Conservation (phyloP, 2,113 vertebrate genomes). For the Phyllostomus discolor region DNA sequence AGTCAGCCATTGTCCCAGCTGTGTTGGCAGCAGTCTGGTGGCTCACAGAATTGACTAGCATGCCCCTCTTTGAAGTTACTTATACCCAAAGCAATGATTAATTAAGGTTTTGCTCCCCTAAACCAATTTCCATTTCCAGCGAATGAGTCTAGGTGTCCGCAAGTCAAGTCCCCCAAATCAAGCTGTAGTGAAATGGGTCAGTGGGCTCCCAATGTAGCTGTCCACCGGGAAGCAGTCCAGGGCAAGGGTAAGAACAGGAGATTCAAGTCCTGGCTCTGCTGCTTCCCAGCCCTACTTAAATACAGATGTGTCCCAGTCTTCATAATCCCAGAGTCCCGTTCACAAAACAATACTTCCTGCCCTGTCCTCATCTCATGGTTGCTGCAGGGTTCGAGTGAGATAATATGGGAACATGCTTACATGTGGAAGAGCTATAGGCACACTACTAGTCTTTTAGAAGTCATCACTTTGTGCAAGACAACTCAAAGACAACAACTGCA, state of each 20-base stretch:
- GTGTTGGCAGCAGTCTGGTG: not conserved
- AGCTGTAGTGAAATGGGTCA: not conserved
- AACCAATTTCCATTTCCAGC: not conserved
- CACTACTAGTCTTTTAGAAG: not conserved
- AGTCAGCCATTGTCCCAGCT: not conserved
- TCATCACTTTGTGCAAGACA: not conserved
- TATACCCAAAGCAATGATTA: not conserved
- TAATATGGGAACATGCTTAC: not conserved
- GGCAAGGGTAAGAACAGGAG: not conserved
- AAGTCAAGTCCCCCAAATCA: not conserved
- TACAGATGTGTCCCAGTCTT: not conserved
- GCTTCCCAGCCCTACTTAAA: not conserved
- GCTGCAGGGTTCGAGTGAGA: not conserved
- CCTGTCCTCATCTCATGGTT: not conserved
- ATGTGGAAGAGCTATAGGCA: not conserved
- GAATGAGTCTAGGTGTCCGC: not conserved
- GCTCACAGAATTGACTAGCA: not conserved
- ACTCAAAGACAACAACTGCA: not conserved
- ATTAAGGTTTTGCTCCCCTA: not conserved
- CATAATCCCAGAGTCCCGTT: not conserved
- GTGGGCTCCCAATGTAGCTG: not conserved
- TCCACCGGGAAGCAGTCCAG: fast-evolving
- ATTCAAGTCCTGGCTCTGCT: not conserved
- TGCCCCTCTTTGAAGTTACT: not conserved
- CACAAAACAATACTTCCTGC: not conserved